Base-by-base conservation (phyloP, 64 coral and sea anemone genomes). In the Porites lutea region DNA sequence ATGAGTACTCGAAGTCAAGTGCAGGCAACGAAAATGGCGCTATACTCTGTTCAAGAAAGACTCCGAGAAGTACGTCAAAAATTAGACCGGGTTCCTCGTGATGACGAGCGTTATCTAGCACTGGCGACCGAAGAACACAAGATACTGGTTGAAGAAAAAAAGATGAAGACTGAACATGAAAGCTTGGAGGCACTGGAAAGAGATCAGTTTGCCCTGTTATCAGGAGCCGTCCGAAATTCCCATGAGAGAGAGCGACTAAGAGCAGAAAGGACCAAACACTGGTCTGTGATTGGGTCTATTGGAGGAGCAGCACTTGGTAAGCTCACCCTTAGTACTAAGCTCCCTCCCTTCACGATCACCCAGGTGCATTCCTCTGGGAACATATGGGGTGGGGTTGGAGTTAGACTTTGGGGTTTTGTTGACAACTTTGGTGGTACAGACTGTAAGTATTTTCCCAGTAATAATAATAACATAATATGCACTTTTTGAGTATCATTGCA, bases 211-310 rank as follows among this genome's bases (percentile, higher is more conserved):
- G 91, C 92, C 0, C 43, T 88, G 18, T 78, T 99, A n/a, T 99
- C 97, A 13, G 97, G 82, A 5, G 82, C 93, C n/a, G 94, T 99
- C 16, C 87, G 97, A 68, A 92, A 90, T 77, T 87, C 97, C 18
- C 97, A 99, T 20, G 97, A 99, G 59, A 90, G 87, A 86, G 97
- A 99, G 62, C 82, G 97, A 46, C 83, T 86, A 5, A 93, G 97
- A 68, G 97, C 92, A 2, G 97, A 99, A 48, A 93, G 97, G 63
- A 99, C 97, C 3, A 99, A 99, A 75, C 92, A 99, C 44, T 99
- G 97, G 97, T 99, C 97, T 13, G 89, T 99, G 23, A 74, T 99
- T 82, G 97, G 94, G 3, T 99, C 97, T 7, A 71, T 96, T 47
- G 91, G 71, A n/a, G 97, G 97, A 48, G 97, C 97, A 22, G 89